phyloP scores from a whole-genome alignment of 2,113 vertebrate genomes.

The Emydocephalus ijimae region DNA sequence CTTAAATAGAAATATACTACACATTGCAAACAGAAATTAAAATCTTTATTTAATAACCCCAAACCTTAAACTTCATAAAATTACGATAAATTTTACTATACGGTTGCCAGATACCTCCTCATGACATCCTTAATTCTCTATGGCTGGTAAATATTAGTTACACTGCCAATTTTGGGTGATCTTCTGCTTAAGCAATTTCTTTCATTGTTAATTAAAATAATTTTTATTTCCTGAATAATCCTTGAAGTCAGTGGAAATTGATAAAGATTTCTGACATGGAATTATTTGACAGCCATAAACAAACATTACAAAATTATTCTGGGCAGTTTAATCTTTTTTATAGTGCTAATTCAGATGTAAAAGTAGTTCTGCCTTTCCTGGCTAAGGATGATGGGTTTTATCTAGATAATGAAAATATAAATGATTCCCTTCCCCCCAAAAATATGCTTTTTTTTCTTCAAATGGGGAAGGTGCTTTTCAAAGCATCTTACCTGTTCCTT shows the following conservation, averaged over 20 bases:
- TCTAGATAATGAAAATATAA: not conserved
- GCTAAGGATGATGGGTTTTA: not conserved
- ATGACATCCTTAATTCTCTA: not conserved
- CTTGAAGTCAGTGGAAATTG: not conserved
- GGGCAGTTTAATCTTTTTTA: not conserved
- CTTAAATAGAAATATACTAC: not conserved
- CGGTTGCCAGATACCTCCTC: not conserved
- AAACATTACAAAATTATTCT: not conserved
- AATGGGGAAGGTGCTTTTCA: not conserved
- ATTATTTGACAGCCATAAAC: not conserved
- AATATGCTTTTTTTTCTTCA: too few species aligned
- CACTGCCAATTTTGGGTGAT: not conserved
- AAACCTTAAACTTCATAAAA: not conserved
- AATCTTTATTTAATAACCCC: not conserved
- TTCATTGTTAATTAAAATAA: conserved; percentile 6
- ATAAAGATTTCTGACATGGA: conserved; percentile 7
- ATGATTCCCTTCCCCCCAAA: not conserved
- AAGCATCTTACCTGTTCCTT: not conserved
- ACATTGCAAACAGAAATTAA: not conserved
- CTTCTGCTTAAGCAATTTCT: not conserved
- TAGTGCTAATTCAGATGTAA: not conserved
- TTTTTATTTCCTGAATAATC: not conserved
- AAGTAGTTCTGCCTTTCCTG: not conserved
- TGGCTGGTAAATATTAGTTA: not conserved
- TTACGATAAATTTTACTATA: not conserved